A percentile compares a stretch with the other conserved stretches of the same genome.
These are phyloP conservation scores for Tetranychus truncatus DNA, from an alignment of 2,888 invertebrate genomes.

Conservation along the genomic window DNA sequence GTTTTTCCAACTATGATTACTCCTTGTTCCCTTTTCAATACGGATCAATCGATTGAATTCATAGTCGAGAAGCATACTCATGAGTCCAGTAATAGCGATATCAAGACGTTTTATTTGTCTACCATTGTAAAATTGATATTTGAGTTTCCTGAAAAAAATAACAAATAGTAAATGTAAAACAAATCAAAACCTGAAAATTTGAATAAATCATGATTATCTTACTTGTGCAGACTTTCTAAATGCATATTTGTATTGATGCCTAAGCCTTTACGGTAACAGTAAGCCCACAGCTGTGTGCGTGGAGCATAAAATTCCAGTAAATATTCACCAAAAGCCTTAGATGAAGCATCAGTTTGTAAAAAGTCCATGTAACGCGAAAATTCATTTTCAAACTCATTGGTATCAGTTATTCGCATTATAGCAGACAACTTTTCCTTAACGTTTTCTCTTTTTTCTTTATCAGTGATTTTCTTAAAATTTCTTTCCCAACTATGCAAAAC, in stretches of 20 bases:
- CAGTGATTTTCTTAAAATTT: not conserved
- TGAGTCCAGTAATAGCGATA: not conserved
- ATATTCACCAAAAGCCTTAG: not conserved
- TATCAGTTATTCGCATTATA: not conserved
- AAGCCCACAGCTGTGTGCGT: slow-evolving; percentile 19
- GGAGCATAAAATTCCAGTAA: slow-evolving; percentile 8
- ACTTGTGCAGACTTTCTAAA: slow-evolving; percentile 17
- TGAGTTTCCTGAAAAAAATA: slow-evolving; percentile 11
- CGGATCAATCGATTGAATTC: not conserved
- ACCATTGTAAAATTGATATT: not conserved
- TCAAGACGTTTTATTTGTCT: not conserved
- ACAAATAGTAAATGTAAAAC: too few relatives aligned
- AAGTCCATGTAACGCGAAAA: not conserved
- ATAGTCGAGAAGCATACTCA: not conserved
- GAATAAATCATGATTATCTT: not conserved
- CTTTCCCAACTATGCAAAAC: slow-evolving; percentile 6
- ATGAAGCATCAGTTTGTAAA: not conserved
- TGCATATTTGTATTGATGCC: slow-evolving; percentile 19
- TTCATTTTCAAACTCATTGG: not conserved
- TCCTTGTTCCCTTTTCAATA: not conserved
- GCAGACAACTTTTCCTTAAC: not conserved
- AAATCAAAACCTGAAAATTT: not conserved
- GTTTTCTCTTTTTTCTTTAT: not conserved
- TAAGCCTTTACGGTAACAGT: slow-evolving; percentile 15
- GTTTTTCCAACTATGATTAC: not conserved